Evolutionary conservation across 92 coral and sea anemone genomes (phyloP), one percentile per base, ranked within the genome.

Genomic region (Palythoa caribaeorum): DNA sequence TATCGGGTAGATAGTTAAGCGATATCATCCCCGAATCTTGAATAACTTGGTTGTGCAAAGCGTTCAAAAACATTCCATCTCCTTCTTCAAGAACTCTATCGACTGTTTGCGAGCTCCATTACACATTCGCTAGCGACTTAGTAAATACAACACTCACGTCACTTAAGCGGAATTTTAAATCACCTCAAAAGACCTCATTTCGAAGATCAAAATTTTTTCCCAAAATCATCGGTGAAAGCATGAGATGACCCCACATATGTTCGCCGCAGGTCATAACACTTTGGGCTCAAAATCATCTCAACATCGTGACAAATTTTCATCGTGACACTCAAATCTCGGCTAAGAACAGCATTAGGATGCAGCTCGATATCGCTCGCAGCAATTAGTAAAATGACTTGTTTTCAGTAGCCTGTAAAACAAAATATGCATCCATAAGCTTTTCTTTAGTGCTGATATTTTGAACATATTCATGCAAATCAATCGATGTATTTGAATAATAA

Each of bases 1-100:
- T 59, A 54, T 38, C 80, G 66, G 75, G 63, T 68, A 83, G 77
- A 69, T 69, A 20, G 40, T 69, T 83, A 83, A 54, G 69, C 68
- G 44, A 21, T 77, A 52, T 77, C 9, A 77, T 77, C 66, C 21
- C 68, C 66, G 83, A 77, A 77, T 77, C 66, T 21, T 38, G 77
- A 9, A 84, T 71, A 71, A 60, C 70, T 84, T 84, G 88, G 52
- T 57, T 84, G 60, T 84, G 53, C 62, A 84, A 75, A 70, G 78
- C 51, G 14, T 84, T 47, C 65, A 83, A 83, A 35, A n/a, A 76
- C 80, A 76, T 76, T 76, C 80, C 17, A 28, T 38, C 87, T 21
- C 87, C 76, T 83, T 83, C 75, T 76, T 76, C 63, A 66, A 83
- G 76, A 62, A 65, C 28, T 66, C 62, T 53, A 36, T 65, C 57